Conservation (phyloP, 2,888 invertebrate species). For the Megaustenia siamemsis region DNA sequence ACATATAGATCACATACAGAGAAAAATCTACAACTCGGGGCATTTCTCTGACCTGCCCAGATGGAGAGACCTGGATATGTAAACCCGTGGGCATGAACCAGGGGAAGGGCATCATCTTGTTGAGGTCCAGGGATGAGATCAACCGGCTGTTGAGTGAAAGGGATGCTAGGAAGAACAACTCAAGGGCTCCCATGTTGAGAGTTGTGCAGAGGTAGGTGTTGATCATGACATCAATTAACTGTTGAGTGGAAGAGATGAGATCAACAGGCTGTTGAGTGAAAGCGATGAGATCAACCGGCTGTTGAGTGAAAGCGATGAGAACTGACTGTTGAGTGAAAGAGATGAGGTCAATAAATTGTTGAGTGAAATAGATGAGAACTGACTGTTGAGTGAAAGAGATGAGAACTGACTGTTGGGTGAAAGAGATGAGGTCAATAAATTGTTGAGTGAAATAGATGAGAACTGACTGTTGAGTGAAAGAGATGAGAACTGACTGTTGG, state of each 20-base stretch:
- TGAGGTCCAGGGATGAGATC: slow-evolving; percentile 75
- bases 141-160: slow-evolving; percentile 71
- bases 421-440: slow-evolving; percentile 71
- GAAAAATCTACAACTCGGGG: no score
- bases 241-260: slow-evolving; percentile 74
- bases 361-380: slow-evolving; percentile 77
- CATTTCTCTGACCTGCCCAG: slow-evolving; percentile 60
- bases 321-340: slow-evolving; percentile 75
- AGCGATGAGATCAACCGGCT: slow-evolving; percentile 74
- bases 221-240: no score
- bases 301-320: slow-evolving; percentile 74
- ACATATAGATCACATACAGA: no score
- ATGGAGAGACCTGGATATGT: slow-evolving; percentile 80
- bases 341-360: slow-evolving; percentile 73
- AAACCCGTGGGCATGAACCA: slow-evolving; percentile 80
- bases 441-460: slow-evolving; percentile 74
- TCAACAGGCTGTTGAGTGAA: slow-evolving; percentile 72
- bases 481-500: slow-evolving; percentile 77
- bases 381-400: no score
- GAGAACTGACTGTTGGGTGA: slow-evolving; percentile 77
- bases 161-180: slow-evolving; percentile 70
- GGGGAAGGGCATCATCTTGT: slow-evolving; percentile 79
- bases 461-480: slow-evolving; percentile 72
- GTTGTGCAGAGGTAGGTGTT: slow-evolving; percentile 77
- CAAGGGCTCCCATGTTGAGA: slow-evolving; percentile 71